A percentile compares a stretch with the other conserved stretches of the same genome.
Conservation (phyloP, 2,888 invertebrate genomes). For the Monoplex corrugatus region DNA sequence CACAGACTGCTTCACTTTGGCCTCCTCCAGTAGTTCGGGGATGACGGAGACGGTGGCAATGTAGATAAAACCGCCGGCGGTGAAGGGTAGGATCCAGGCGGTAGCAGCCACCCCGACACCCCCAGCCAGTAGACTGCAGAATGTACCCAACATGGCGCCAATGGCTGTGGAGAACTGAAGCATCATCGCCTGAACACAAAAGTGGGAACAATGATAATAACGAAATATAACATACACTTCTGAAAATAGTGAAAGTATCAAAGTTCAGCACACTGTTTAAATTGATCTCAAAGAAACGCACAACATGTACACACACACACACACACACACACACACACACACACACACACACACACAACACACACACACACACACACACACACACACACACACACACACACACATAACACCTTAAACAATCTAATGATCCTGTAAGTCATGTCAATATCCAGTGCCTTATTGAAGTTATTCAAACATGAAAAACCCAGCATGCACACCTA, state of each 20-base stretch:
- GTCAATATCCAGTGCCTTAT: too few species aligned
- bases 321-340: background rate
- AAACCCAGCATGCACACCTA: too few species aligned
- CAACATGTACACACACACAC: background rate
- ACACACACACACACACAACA: background rate
- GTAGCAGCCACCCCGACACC: constrained; percentile 84
- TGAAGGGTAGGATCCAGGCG: constrained; percentile 95
- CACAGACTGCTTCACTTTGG: constrained; percentile 92
- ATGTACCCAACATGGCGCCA: constrained; percentile 96
- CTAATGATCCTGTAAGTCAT: too few species aligned
- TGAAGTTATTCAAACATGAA: too few species aligned
- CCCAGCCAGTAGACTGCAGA: constrained; percentile 92
- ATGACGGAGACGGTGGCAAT: constrained; percentile 99
- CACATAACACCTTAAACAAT: too few species aligned
- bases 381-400: background rate
- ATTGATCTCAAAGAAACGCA: too few species aligned
- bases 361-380: background rate
- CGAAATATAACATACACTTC: too few species aligned
- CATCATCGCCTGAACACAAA: constrained; percentile 89
- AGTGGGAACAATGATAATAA: constrained; percentile 38
- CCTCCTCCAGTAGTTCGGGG: constrained; percentile 96
- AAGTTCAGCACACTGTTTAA: too few species aligned
- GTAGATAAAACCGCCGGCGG: constrained; percentile 99
- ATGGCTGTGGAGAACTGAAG: constrained; percentile 96
- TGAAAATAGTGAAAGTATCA: too few species aligned